phyloP scores from a whole-genome alignment of 2,797 vertebrate species.

The Synaphobranchus kaupii region DNA sequence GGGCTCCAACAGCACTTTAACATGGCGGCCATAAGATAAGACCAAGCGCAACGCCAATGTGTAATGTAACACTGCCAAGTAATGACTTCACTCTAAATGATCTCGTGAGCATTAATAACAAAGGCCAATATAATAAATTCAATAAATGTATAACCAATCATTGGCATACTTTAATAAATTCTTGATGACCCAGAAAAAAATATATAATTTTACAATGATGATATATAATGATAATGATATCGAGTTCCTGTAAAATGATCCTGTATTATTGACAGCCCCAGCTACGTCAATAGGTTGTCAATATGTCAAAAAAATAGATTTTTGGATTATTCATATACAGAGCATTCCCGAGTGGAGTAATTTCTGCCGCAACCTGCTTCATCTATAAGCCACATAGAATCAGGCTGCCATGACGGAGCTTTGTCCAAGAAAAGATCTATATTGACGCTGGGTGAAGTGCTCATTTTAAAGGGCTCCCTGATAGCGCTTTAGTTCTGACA shows the following conservation, averaged over 20 bases:
- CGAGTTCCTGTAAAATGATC: neutral
- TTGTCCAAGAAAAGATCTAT: conserved; percentile 35
- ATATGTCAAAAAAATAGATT: conserved; percentile 18
- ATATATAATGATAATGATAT: neutral
- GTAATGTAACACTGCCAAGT: neutral
- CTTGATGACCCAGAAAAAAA: neutral
- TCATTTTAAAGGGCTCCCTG: conserved; percentile 39
- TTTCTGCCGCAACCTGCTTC: neutral
- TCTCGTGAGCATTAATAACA: neutral
- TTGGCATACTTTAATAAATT: neutral
- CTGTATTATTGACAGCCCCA: neutral
- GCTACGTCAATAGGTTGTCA: neutral
- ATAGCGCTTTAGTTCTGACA: conserved; percentile 37
- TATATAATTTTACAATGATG: neutral
- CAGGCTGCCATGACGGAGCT: conserved; percentile 26
- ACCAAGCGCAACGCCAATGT: too few relatives aligned
- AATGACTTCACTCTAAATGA: neutral
- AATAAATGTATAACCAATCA: neutral
- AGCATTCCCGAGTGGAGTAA: neutral
- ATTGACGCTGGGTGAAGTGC: conserved; percentile 27
- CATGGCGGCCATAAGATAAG: neutral
- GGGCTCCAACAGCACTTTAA: conserved; percentile 1
- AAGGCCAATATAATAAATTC: neutral
- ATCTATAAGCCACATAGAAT: neutral
- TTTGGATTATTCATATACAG: neutral